Evolutionary conservation across 92 coral and sea anemone genomes (phyloP).

Genomic region (Muricea muricata): DNA sequence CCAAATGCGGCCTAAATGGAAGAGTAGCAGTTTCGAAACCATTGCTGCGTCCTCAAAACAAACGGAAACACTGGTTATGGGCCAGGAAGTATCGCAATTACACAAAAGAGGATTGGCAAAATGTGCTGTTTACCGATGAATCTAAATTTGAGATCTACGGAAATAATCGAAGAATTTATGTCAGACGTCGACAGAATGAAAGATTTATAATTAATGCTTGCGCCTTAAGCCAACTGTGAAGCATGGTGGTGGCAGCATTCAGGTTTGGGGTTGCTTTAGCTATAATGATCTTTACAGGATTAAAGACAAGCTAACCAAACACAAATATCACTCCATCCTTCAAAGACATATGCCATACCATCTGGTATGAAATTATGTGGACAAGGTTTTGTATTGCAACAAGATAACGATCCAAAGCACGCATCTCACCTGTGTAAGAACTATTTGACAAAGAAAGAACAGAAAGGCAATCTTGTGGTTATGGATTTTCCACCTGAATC

Average conservation of each 20-base stretch:
- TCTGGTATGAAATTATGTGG: not conserved
- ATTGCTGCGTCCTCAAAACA: not conserved
- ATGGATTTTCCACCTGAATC: slow-evolving; percentile 17
- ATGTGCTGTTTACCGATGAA: not conserved
- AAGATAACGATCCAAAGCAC: not conserved
- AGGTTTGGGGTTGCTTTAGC: not conserved
- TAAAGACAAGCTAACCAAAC: not conserved
- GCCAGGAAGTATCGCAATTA: not conserved
- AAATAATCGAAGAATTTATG: not conserved
- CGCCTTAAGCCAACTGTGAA: not conserved
- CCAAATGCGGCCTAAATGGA: not conserved
- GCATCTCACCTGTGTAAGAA: not conserved
- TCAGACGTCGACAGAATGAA: not conserved
- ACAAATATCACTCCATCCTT: not conserved
- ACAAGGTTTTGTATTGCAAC: not conserved
- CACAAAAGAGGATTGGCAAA: not conserved
- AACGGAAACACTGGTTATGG: not conserved
- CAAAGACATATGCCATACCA: not conserved
- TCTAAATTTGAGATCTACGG: no score
- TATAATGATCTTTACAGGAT: not conserved
- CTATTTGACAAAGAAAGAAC: not conserved
- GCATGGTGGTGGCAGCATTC: not conserved
- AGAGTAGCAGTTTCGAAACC: not conserved
- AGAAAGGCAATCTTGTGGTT: not conserved
- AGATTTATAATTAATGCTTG: not conserved